Evolutionary conservation across 1,140 invertebrate genomes (phyloP).

Genomic region (honey bee (Apis mellifera)): Amel_HAv3.1 CM009943.2:9408501-9409000

Average conservation of each 20-base stretch:
- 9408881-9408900: conserved; percentile 26
- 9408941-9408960: too few species aligned
- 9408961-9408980: too few species aligned
- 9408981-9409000: too few species aligned
- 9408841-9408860: neutral
- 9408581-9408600: conserved; percentile 36
- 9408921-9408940: too few species aligned
- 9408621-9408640: conserved; percentile 68
- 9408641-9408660: conserved; percentile 72
- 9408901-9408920: too few species aligned
- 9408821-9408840: too few species aligned
- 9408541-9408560: conserved; percentile 18
- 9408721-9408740: conserved; percentile 16
- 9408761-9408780: conserved; percentile 45
- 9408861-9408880: conserved; percentile 44
- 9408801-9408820: neutral
- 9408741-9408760: neutral
- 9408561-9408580: conserved; percentile 26
- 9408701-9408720: conserved; percentile 69
- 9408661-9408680: conserved; percentile 66
- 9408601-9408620: conserved; percentile 56
- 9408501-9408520: conserved; percentile 58
- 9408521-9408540: conserved; percentile 59
- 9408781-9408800: neutral
- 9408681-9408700: conserved; percentile 70